These are phyloP conservation scores for Eueides isabella DNA, from an alignment of 1,140 invertebrate species.

Conservation along the genomic window DNA sequence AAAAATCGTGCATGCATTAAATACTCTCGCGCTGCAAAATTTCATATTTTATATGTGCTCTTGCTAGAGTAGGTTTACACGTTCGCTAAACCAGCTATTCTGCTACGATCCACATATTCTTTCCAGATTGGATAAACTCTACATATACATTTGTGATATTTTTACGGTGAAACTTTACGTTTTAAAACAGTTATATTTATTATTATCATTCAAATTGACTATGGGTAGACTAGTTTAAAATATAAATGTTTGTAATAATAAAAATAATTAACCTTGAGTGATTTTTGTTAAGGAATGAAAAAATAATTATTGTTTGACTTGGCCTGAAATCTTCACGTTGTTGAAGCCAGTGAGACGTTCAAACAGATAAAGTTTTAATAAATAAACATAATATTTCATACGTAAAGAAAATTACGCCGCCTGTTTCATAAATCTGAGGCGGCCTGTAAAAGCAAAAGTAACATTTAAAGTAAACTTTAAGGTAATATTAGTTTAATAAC, in stretches of 20 bases:
- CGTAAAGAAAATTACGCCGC: background rate
- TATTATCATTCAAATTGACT: no score
- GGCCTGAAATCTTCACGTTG: no score
- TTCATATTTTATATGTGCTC: conserved; percentile 16
- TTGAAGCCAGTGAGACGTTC: background rate
- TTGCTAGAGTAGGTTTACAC: conserved; percentile 1
- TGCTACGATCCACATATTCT: conserved; percentile 6
- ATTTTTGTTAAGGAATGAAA: no score
- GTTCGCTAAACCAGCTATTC: conserved; percentile 7
- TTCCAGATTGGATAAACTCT: conserved; percentile 1
- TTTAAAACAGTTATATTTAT: background rate
- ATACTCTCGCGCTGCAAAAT: conserved; percentile 21
- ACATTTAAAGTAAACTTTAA: background rate
- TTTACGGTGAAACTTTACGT: background rate
- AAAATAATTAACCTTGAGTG: no score
- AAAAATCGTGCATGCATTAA: conserved; percentile 30
- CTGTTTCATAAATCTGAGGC: no score
- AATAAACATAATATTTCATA: background rate
- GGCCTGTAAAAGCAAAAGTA: background rate
- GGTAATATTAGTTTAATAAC: background rate
- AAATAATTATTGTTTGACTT: no score
- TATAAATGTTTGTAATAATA: no score
- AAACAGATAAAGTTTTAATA: background rate
- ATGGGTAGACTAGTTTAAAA: no score
- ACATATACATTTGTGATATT: background rate